Percentiles rank a stretch among this genome's conserved stretches.
These are phyloP conservation scores for Trichacis sp. DNA, from an alignment of 2,888 invertebrate genomes.

Conservation along the genomic window DNA sequence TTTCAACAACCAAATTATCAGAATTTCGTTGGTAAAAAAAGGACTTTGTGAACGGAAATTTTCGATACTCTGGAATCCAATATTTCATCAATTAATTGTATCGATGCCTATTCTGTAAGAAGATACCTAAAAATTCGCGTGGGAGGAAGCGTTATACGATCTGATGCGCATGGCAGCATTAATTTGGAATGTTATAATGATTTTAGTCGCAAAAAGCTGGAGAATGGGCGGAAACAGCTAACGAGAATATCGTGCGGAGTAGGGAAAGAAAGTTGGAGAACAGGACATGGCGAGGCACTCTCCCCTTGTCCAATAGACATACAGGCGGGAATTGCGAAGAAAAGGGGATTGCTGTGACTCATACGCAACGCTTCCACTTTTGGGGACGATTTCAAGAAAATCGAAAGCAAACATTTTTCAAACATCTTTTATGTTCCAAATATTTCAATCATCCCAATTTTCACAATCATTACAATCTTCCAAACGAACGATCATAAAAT, in stretches of 20 bases:
- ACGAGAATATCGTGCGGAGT: constrained; percentile 52
- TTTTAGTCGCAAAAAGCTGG: constrained; percentile 50
- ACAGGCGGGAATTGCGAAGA: constrained; percentile 54
- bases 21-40: neutral
- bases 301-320: constrained; percentile 56
- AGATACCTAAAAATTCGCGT: constrained; percentile 38
- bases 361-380: constrained; percentile 59
- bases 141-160: constrained; percentile 33
- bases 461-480: too few relatives aligned
- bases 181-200: constrained; percentile 60
- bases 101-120: constrained; percentile 41
- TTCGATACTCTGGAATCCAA: constrained; percentile 34
- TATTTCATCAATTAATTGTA: constrained; percentile 49
- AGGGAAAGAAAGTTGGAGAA: constrained; percentile 59
- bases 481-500: too few relatives aligned
- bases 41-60: neutral
- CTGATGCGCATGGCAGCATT: constrained; percentile 53
- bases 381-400: constrained; percentile 63
- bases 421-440: too few relatives aligned
- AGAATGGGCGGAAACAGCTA: constrained; percentile 45
- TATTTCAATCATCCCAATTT: too few relatives aligned
- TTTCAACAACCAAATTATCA: too few relatives aligned
- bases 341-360: constrained; percentile 60
- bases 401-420: constrained; percentile 59
- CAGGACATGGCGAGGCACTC: constrained; percentile 57